Base-by-base conservation (phyloP, 2,888 invertebrate genomes). In the Apamea monoglypha region DNA sequence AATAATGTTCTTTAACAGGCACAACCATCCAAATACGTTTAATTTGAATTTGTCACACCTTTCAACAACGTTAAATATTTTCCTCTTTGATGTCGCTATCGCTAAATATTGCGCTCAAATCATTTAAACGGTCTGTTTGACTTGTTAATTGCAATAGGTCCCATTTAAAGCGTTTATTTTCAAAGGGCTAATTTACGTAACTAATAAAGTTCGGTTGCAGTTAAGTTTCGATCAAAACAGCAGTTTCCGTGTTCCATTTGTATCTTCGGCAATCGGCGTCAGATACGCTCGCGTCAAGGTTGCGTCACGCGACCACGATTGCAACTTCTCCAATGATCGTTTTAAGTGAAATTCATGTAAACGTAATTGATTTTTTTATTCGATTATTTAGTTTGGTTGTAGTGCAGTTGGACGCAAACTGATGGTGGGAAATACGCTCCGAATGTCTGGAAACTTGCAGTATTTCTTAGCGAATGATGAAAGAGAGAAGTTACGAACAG, bases 61-160 rank as follows among this genome's bases (percentile, higher is more conserved):
- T n/a, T n/a, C 3, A 67, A n/a, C 1, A 69, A n/a, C 32, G 18
- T 63, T 32, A 29, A 10, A 67, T 18, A 53, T 25, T 36, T 18
- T 2, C 1, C n/a, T 12, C 29, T 64, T 81, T 47, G 25, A 81
- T 53, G 25, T 40, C 7, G 14, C 56, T 56, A 56, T 44, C 1
- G n/a, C 29, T 66, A 47, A 56, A 81, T 66, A 68, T 47, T 21
- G 21, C 25, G 12, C 14, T 53, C 14, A n/a, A 63, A 18, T 76
- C 21, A 76, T 71, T 74, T 68, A 32, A 72, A 68, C 36, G 36
- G 25, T 56, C 14, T n/a, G 36, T 63, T 77, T 67, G 47, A 71
- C 61, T 74, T 29, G 40, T 67, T 59, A 76, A n/a, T 6, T 32
- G 8, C 16, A 63, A 29, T 66, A 14, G 6, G 36, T 36, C 18